Percentiles rank a stretch among this genome's conserved stretches.
These are phyloP conservation scores for Hecatera dysodea DNA, from an alignment of 2,888 invertebrate genomes.

Conservation along the genomic window DNA sequence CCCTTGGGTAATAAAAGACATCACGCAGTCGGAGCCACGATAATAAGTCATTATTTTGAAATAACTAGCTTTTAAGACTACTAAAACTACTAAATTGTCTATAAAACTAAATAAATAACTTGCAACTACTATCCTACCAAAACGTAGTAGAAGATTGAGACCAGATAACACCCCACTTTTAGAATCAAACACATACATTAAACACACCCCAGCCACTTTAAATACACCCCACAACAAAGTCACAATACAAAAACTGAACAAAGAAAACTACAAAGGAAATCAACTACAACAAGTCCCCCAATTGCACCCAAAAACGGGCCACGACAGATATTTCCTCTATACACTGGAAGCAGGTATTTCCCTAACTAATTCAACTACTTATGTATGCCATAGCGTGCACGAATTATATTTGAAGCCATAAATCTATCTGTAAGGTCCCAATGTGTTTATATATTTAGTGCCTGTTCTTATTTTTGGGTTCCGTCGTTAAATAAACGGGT, in stretches of 20 bases:
- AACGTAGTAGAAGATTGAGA: background rate
- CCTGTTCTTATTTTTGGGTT: constrained; percentile 66
- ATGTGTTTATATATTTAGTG: constrained; percentile 73
- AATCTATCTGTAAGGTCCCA: constrained; percentile 73
- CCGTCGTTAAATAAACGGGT: constrained; percentile 67
- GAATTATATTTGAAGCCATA: constrained; percentile 78
- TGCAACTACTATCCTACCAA: background rate
- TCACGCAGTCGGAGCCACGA: too few relatives aligned
- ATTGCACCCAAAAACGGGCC: constrained; percentile 56
- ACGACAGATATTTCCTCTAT: constrained; percentile 71
- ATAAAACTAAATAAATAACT: background rate
- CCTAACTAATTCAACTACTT: constrained; percentile 79
- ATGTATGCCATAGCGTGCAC: constrained; percentile 73
- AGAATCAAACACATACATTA: background rate
- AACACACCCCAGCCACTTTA: background rate
- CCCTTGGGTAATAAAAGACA: too few relatives aligned
- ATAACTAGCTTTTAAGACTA: too few relatives aligned
- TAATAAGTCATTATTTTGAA: too few relatives aligned
- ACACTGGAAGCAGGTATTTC: constrained; percentile 69
- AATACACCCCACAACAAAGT: background rate
- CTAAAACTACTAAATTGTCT: too few relatives aligned
- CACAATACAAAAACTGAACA: constrained; percentile 24
- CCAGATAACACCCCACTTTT: background rate
- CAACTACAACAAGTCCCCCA: constrained; percentile 36
- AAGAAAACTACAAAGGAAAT: constrained; percentile 39